phyloP scores from a whole-genome alignment of 2,113 vertebrate genomes.

The Mormoops blainvillei region DNA sequence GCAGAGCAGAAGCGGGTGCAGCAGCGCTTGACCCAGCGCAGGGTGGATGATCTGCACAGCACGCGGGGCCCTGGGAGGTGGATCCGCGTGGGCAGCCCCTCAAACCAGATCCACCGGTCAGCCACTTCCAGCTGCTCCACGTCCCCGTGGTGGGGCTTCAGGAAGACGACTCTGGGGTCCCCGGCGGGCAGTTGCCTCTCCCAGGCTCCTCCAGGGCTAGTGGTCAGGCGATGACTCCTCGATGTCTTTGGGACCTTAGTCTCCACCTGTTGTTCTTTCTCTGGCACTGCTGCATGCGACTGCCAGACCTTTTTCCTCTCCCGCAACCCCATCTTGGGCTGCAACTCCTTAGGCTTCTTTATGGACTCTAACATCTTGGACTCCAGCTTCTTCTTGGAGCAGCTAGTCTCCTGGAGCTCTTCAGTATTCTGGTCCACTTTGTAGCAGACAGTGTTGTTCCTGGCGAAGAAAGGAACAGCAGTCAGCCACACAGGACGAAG shows the following conservation, averaged over 20 bases:
- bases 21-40: slow-evolving; percentile 65
- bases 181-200: background rate
- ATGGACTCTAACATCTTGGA: background rate
- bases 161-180: background rate
- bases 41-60: slow-evolving; percentile 64
- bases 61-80: slow-evolving; percentile 64
- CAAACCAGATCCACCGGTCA: slow-evolving; percentile 37
- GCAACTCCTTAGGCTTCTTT: background rate
- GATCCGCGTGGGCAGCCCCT: slow-evolving; percentile 71
- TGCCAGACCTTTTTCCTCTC: background rate
- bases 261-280: background rate
- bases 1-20: slow-evolving; percentile 74
- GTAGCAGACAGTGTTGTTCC: background rate
- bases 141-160: background rate
- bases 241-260: background rate
- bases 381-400: background rate
- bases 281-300: background rate
- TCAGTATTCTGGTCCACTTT: background rate
- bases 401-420: background rate
- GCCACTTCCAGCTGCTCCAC: background rate
- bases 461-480: slow-evolving; percentile 19
- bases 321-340: background rate
- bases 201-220: background rate
- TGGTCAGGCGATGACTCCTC: background rate
- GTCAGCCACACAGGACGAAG: background rate